Conservation (phyloP, 2,797 vertebrate genomes). For the Pogonophryne albipinna region DNA sequence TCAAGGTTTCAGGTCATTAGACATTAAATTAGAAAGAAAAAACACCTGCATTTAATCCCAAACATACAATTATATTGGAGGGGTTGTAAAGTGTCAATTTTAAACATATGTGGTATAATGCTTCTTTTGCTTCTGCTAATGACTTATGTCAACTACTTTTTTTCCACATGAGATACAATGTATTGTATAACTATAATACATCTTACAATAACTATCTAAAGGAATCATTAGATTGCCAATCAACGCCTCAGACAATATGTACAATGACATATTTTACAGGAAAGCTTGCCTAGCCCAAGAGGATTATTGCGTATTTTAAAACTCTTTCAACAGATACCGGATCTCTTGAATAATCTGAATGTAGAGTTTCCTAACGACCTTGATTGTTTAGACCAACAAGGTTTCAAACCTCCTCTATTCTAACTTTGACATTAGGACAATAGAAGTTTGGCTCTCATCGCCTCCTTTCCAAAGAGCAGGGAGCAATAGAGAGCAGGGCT, state of each 20-base stretch:
- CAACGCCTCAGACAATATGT: not conserved
- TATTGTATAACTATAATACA: not conserved
- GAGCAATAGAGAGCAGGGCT: slow-evolving; percentile 71
- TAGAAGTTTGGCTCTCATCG: slow-evolving; percentile 64
- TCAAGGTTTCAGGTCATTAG: not conserved
- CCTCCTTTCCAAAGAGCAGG: slow-evolving; percentile 66
- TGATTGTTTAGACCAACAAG: slow-evolving; percentile 68
- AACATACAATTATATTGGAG: not conserved
- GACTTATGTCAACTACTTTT: slow-evolving; percentile 1
- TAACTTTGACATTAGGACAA: slow-evolving; percentile 80
- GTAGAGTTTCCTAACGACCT: slow-evolving; percentile 37
- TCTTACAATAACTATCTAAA: not conserved
- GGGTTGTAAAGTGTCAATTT: slow-evolving; percentile 1
- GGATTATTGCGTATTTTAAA: slow-evolving; percentile 18
- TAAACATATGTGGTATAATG: not conserved
- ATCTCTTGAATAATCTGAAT: slow-evolving; percentile 40
- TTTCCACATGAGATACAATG: not conserved
- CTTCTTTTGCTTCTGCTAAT: slow-evolving; percentile 7
- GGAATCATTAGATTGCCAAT: not conserved
- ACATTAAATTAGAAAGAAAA: not conserved
- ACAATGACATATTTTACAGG: not conserved
- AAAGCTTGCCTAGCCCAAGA: not conserved
- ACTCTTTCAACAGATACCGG: slow-evolving; percentile 9
- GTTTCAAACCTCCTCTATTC: slow-evolving; percentile 71
- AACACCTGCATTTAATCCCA: not conserved